Conservation (phyloP, 2,888 invertebrate species). For the Drosophila sordidula region DNA sequence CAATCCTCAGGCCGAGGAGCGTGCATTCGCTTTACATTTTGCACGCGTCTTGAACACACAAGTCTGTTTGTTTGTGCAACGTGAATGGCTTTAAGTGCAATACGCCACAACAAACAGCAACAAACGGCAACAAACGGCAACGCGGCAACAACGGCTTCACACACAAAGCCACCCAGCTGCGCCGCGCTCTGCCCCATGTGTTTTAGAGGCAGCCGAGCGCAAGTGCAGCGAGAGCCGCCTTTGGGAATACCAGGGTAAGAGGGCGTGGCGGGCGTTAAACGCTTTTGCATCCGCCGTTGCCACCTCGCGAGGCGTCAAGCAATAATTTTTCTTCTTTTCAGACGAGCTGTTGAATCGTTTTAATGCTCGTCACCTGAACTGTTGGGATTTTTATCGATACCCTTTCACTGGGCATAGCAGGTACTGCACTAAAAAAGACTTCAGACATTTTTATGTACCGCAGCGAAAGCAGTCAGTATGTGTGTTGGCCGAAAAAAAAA, state of each 20-base stretch:
- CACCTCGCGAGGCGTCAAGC: constrained; percentile 58
- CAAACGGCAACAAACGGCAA: constrained; percentile 42
- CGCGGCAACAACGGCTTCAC: constrained; percentile 24
- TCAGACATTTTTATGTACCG: too few relatives aligned
- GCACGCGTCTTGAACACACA: constrained; percentile 59
- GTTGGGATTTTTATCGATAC: constrained; percentile 41
- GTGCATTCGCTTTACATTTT: constrained; percentile 43
- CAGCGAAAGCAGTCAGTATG: too few relatives aligned
- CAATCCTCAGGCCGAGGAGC: constrained; percentile 9
- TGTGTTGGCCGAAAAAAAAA: too few relatives aligned
- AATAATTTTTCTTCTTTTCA: constrained; percentile 81
- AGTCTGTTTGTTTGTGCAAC: constrained; percentile 69
- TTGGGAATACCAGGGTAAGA: constrained; percentile 5
- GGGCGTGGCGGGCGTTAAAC: constrained; percentile 58
- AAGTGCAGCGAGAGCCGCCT: constrained; percentile 39
- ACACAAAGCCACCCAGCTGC: constrained; percentile 34
- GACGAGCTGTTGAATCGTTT: constrained; percentile 83
- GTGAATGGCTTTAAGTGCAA: constrained; percentile 75
- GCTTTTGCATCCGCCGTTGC: constrained; percentile 62
- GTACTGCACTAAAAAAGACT: neutral
- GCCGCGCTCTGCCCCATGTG: constrained; percentile 42
- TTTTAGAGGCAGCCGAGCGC: constrained; percentile 56
- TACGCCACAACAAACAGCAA: constrained; percentile 60
- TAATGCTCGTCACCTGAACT: constrained; percentile 82
- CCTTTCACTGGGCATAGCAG: constrained; percentile 6